These are phyloP conservation scores for Calliopsis andreniformis DNA, from an alignment of 1,140 invertebrate species.

Conservation along the genomic window DNA sequence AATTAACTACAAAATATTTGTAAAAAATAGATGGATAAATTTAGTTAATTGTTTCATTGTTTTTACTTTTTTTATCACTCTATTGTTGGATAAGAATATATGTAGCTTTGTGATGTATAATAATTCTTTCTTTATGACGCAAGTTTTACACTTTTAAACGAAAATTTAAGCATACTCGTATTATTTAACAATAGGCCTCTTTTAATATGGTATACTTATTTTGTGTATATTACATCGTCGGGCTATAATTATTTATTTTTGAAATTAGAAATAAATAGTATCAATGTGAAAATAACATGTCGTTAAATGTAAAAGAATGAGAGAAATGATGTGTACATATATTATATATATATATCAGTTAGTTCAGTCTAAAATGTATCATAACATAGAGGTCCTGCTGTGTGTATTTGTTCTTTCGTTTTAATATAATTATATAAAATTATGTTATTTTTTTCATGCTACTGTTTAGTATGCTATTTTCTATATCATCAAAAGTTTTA, in stretches of 20 bases:
- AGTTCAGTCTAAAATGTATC: slow-evolving; percentile 29
- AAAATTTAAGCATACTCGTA: slow-evolving; percentile 1
- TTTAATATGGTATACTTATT: background rate
- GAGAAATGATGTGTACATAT: too few relatives aligned
- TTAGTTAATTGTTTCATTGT: background rate
- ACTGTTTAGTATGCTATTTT: background rate
- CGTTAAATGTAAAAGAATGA: background rate
- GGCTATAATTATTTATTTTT: slow-evolving; percentile 12
- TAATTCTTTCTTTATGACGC: background rate
- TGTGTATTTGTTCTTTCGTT: background rate
- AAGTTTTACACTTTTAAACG: slow-evolving; percentile 10
- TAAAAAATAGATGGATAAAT: background rate
- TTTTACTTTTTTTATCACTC: background rate
- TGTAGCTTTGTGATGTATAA: background rate
- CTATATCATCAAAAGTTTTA: background rate
- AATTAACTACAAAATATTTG: slow-evolving; percentile 12
- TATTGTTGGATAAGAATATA: slow-evolving; percentile 1
- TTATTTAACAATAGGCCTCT: slow-evolving; percentile 27
- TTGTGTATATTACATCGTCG: background rate
- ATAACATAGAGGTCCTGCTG: background rate
- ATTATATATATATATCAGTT: slow-evolving; percentile 13
- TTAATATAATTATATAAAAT: slow-evolving; percentile 8
- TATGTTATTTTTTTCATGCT: too few relatives aligned
- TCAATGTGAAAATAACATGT: slow-evolving; percentile 18
- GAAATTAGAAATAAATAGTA: slow-evolving; percentile 43